Evolutionary conservation across 1,140 invertebrate genomes (phyloP), one percentile per base, ranked within the genome.

Genomic region (Elymnias hypermnestra): DNA sequence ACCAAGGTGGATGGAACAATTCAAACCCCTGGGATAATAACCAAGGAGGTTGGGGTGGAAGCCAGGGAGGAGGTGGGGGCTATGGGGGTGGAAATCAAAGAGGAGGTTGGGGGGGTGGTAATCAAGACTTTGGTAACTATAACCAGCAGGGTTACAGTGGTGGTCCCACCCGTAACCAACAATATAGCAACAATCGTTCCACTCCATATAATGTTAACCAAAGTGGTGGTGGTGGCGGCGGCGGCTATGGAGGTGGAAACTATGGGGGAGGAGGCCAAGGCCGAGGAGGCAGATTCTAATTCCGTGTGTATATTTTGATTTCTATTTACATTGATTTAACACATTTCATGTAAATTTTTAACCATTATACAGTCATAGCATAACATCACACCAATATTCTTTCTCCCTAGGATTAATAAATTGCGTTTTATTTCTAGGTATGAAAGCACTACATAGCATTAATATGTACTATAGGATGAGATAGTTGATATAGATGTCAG

Each of bases 111-210:
- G 65, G 70, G 35, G 64, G 74, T 23, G 61, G 70, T 6, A 89
- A 89, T 54, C 89, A 90, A 66, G 91, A 91, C 57, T 94, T 93
- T 63, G 92, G 92, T 13, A 92, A 89, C 53, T 91, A 92, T 35
- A 92, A 92, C 59, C 92, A 94, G 60, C 92, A 94, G 64, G 89
- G 90, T 26, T 94, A 93, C 55, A 90, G 92, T 23, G 92, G 92
- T 21, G 92, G 92, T 0, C 91, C 91, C 3, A 90, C 91, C 5
- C 87, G 91, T 61, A 93, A 91, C 55, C 92, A 92, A 37, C 76
- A 78, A 63, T 92, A 91, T 41, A 48, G 68, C 51, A 90, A 90
- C 54, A 90, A 89, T 51, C 74, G 90, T 66, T 82, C 89, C 15
- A 73, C 89, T 18, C 91, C 92, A 13, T 94, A 94, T 81, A 91